Base-by-base conservation (phyloP, 1,140 invertebrate genomes). In the Varroa destructor region DNA sequence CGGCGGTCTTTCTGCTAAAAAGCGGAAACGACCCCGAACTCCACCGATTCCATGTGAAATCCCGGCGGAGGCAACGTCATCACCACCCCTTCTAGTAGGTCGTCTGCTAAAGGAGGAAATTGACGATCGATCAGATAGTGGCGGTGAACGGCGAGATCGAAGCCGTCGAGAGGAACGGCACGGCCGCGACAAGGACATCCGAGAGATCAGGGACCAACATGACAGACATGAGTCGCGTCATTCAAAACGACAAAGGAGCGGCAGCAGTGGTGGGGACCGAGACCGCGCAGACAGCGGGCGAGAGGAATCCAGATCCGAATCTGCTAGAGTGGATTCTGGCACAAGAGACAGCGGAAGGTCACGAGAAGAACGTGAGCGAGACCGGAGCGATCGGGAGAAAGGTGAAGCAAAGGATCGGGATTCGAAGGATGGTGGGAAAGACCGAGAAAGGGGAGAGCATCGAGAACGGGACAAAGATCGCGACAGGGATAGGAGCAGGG, bases 401-500 rank as follows among this genome's bases (percentile, higher is more conserved):
- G 73, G 76, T 14, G 76, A 76, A 71, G 74, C 76, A 46, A 76
- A 77, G 73, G 75, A 77, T 43, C 73, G 76, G 56, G 76, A 78
- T 42, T 58, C 72, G 75, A 43, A 72, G 71, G 61, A 71, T 71
- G 72, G 75, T 6, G 46, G 56, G 43, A 1, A 55, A 72, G 10
- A 73, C 36, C 56, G 73, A 67, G 76, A 81, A 1, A 80, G 80
- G 56, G 79, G 81, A 58, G 72, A 73, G 40, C 74, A 77, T 37
- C 61, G 74, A 55, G 71, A 75, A 74, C 71, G 77, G 76, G 72
- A 72, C 77, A 78, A 10, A 78, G 4, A 77, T 77, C 73, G 83
- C 79, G 73, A 78, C 79, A 72, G 82, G 80, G 74, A 77, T 80
- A 42, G 73, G 73, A 75, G 77, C 46, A 75, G 77, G 56, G 75